Percentiles rank a stretch among this genome's conserved stretches.
phyloP scores from a whole-genome alignment of 53 echinoderm and acorn worm genomes.

The Echinarachnius parma region DNA sequence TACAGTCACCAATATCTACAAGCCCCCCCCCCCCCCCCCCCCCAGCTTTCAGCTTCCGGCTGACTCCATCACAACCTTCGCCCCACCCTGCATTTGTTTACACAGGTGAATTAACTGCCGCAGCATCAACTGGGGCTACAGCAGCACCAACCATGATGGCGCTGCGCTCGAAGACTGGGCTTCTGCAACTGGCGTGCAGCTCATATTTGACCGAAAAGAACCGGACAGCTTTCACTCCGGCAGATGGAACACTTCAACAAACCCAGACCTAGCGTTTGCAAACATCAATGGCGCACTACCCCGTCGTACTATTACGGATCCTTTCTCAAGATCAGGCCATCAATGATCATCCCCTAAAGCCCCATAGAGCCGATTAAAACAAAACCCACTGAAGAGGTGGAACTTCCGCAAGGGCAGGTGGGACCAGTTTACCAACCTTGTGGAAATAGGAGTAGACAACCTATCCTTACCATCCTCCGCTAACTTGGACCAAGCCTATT shows the following conservation, averaged over 20 bases:
- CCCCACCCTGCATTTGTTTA: not conserved
- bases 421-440: conserved; percentile 22
- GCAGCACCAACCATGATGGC: not conserved
- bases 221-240: conserved; percentile 21
- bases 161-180: conserved; percentile 3
- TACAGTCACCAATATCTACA: conserved; percentile 29
- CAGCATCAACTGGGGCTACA: conserved; percentile 15
- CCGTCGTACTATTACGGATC: conserved; percentile 4
- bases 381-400: conserved; percentile 37
- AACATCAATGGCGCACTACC: not conserved
- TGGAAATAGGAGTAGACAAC: conserved; percentile 2
- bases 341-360: conserved; percentile 12
- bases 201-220: not conserved
- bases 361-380: conserved; percentile 10
- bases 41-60: not conserved
- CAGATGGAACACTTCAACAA: not conserved
- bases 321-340: conserved; percentile 26
- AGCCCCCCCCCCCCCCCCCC: conserved; percentile 20
- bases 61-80: conserved; percentile 24
- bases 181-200: conserved; percentile 8
- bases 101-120: conserved; percentile 13
- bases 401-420: conserved; percentile 42
- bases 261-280: conserved; percentile 8
- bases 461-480: not conserved
- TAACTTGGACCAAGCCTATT: conserved; percentile 33